Base-by-base conservation (phyloP, 1,140 invertebrate genomes). In the Acyrthosiphon pisum region DNA sequence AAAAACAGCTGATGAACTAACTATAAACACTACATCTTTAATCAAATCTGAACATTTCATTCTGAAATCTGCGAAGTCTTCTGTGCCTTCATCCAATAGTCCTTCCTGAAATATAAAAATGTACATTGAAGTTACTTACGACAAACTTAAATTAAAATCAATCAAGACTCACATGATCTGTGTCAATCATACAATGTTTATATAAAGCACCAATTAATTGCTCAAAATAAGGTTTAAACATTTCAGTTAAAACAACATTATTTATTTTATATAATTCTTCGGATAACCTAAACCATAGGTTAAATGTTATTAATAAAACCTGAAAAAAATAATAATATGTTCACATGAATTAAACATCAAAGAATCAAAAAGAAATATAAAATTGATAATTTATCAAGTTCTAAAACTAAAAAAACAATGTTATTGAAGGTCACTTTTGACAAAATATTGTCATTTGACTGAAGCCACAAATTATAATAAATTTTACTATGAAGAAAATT, bases 11-110 rank as follows among this genome's bases (percentile, higher is more conserved):
- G 97, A 97, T 81, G 98, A 99, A 2, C 99, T 98, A 93, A 99
- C 97, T 93, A 99, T 98, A 95, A 99, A 99, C n/a, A 99, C 97
- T 48, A 99, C 98, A 95, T 99, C 99, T 95, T 99, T 99, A 88
- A 99, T 98, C 86, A 99, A 95, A 94, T 99, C 99, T 18, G 97
- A 97, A 0, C 99, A 98, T 95, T 98, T 97, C 92, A 96, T 95
- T 94, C 99, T 96, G 95, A 99, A 99, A 94, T 99, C 98, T 95
- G 97, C 96, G 87, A 97, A 96, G 30, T 98, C 98, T 95, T 98
- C 98, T 44, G 96, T 97, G 94, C 98, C 97, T 94, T 98, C 97
- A n/a, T 86, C 48, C n/a, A 99, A 96, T n/a, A 99, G 95, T 30
- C 97, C 98, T 94, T 98, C 96, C 97, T 97, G 94, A 50, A 95